Percentiles rank a stretch among this genome's conserved stretches.
These are phyloP conservation scores for Oryzias curvinotus DNA, from an alignment of 2,113 vertebrate genomes.

Conservation along the genomic window DNA sequence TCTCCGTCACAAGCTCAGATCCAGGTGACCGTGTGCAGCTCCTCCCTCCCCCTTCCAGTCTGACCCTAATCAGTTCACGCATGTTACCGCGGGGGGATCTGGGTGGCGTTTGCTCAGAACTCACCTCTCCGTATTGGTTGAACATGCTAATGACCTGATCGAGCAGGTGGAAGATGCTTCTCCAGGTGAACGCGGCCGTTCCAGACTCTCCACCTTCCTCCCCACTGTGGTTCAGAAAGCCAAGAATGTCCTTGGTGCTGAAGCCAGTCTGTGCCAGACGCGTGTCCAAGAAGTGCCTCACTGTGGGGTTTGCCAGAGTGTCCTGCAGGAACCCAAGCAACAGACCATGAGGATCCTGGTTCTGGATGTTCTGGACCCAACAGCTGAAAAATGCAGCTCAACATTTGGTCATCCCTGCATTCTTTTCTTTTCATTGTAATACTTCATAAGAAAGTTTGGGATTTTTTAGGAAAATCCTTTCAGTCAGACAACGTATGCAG, in stretches of 20 bases:
- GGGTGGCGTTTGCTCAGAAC: conserved; percentile 60
- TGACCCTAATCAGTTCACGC: neutral
- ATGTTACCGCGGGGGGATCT: conserved; percentile 39
- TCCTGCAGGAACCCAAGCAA: conserved; percentile 73
- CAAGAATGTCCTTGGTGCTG: conserved; percentile 82
- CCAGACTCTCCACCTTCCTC: conserved; percentile 56
- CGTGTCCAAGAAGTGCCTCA: conserved; percentile 82
- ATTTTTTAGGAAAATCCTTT: too few relatives aligned
- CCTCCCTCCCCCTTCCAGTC: conserved; percentile 64
- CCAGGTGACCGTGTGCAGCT: conserved; percentile 28
- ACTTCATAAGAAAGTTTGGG: too few relatives aligned
- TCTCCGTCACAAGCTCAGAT: too few relatives aligned
- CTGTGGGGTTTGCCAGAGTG: conserved; percentile 87
- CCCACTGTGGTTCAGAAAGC: conserved; percentile 84
- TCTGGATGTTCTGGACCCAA: too few relatives aligned
- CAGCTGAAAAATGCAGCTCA: too few relatives aligned
- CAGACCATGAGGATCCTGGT: too few relatives aligned
- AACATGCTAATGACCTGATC: conserved; percentile 79
- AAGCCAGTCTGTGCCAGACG: conserved; percentile 77
- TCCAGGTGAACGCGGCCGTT: conserved; percentile 84
- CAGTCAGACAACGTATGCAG: too few relatives aligned
- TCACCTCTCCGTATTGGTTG: conserved; percentile 89
- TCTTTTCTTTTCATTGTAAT: too few relatives aligned
- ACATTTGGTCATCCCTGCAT: too few relatives aligned
- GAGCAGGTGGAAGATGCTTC: conserved; percentile 82